Evolutionary conservation across 2,797 vertebrate species (phyloP).

Genomic region (Novumbra hubbsi): DNA sequence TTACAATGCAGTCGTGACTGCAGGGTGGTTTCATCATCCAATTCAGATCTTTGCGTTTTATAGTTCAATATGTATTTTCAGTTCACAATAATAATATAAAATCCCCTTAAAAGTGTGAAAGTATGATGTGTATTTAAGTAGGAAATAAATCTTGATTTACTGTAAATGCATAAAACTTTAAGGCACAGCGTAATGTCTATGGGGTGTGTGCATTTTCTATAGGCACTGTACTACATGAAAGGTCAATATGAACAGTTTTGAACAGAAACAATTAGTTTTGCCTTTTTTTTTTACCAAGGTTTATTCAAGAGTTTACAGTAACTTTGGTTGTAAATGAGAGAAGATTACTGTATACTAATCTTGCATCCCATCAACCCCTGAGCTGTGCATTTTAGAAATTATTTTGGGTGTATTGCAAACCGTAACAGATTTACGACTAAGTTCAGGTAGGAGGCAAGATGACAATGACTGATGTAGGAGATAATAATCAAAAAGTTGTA

Average conservation of each 20-base stretch:
- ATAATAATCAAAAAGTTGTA: conserved; percentile 5
- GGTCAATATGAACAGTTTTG: neutral
- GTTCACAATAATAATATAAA: too few relatives aligned
- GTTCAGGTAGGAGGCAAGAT: conserved; percentile 18
- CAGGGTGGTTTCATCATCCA: too few relatives aligned
- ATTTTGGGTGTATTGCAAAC: neutral
- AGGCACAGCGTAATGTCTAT: too few relatives aligned
- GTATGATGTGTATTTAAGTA: too few relatives aligned
- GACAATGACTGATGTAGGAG: conserved; percentile 17
- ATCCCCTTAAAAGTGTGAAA: too few relatives aligned
- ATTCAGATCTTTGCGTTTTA: too few relatives aligned
- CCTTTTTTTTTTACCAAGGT: neutral
- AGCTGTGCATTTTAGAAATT: neutral
- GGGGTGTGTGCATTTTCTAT: too few relatives aligned
- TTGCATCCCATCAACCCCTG: neutral
- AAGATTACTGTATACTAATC: neutral
- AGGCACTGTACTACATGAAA: too few relatives aligned
- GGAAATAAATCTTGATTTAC: too few relatives aligned
- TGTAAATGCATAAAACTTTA: too few relatives aligned
- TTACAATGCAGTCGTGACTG: too few relatives aligned
- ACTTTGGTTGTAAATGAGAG: neutral
- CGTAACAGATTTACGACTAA: conserved; percentile 14
- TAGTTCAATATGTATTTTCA: too few relatives aligned
- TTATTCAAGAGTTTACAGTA: neutral
- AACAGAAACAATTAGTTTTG: neutral